A percentile compares a stretch with the other conserved stretches of the same genome.
Evolutionary conservation across 2,113 vertebrate genomes (phyloP).

Genomic region (Stercorarius parasiticus): DNA sequence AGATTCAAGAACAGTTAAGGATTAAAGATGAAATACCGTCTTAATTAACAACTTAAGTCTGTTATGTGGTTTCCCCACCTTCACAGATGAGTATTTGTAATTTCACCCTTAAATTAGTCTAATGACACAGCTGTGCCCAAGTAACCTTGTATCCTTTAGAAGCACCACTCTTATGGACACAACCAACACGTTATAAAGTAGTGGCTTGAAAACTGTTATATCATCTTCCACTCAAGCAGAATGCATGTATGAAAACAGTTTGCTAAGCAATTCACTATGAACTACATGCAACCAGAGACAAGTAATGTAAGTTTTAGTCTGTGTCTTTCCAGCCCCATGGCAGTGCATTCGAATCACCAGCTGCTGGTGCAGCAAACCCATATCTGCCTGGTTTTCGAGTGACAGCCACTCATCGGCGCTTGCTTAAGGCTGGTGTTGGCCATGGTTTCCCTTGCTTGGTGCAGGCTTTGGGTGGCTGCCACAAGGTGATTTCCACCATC

Average conservation of each 20-base stretch:
- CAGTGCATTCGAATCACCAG: no score
- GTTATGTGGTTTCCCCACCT: neutral
- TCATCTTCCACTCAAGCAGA: neutral
- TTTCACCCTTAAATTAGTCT: neutral
- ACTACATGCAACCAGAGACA: neutral
- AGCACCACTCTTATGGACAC: neutral
- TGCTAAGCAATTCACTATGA: neutral
- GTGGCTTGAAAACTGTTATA: neutral
- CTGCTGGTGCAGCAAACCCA: no score
- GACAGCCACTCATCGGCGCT: no score
- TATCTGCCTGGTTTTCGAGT: no score
- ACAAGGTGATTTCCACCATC: no score
- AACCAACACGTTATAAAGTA: neutral
- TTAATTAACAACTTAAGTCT: neutral
- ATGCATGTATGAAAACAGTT: neutral
- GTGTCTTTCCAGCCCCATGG: neutral
- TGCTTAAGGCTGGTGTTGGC: no score
- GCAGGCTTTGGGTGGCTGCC: no score
- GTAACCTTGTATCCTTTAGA: neutral
- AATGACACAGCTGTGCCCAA: neutral
- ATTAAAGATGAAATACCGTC: neutral
- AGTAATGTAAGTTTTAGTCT: neutral
- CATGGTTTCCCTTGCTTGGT: no score
- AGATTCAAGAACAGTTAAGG: neutral
- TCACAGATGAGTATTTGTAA: neutral